Percentiles rank a stretch among this genome's conserved stretches.
These are phyloP conservation scores for Nymphicus hollandicus DNA, from an alignment of 2,113 vertebrate genomes.

Conservation along the genomic window DNA sequence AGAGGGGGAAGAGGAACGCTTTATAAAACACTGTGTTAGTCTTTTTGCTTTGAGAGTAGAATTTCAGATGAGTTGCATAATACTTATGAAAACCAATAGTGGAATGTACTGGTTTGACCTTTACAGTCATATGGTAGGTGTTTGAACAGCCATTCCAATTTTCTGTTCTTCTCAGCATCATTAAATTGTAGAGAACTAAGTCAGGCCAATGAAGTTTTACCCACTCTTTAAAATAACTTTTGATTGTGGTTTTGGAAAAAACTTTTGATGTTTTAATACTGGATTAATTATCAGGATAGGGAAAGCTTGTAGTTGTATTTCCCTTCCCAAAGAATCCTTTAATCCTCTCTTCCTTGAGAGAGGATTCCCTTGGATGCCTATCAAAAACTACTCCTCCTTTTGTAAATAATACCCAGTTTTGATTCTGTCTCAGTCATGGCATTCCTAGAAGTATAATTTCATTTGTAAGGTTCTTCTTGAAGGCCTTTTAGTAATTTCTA, in stretches of 20 bases:
- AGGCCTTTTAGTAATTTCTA: background rate
- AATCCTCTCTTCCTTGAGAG: background rate
- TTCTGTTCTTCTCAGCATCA: background rate
- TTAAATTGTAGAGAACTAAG: background rate
- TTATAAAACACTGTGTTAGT: background rate
- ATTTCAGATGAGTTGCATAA: background rate
- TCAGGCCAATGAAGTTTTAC: background rate
- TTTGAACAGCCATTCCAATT: background rate
- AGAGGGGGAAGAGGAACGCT: background rate
- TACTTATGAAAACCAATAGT: background rate
- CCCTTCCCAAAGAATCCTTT: background rate
- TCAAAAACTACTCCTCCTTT: background rate
- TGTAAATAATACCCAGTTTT: background rate
- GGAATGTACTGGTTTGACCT: background rate
- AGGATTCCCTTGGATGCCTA: background rate
- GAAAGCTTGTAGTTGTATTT: background rate
- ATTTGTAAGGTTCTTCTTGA: background rate
- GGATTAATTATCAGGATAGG: background rate
- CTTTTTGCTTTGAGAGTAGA: constrained; percentile 12
- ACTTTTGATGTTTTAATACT: background rate
- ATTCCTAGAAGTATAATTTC: background rate
- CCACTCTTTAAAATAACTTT: background rate
- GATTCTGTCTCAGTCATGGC: background rate
- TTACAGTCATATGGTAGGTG: background rate
- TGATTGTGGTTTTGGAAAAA: background rate